These are phyloP conservation scores for Protonibea diacanthus DNA, from an alignment of 2,797 vertebrate species.

Conservation along the genomic window DNA sequence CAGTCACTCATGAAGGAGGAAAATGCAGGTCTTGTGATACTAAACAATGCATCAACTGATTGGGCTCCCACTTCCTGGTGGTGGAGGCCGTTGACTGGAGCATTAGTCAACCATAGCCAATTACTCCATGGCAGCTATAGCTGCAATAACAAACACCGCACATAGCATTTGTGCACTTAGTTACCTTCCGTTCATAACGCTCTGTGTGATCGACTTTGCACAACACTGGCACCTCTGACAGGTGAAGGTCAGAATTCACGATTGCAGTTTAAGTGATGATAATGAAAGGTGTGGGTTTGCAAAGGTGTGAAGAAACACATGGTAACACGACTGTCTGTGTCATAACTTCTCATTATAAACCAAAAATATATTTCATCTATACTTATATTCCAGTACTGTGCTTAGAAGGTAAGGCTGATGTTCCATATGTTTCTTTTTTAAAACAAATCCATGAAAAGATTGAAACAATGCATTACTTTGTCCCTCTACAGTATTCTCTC, in stretches of 20 bases:
- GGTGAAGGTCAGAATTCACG: background rate
- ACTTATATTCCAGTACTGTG: background rate
- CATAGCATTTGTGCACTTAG: constrained; percentile 3
- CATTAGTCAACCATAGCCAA: constrained; percentile 67
- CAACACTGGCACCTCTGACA: background rate
- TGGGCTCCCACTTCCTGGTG: constrained; percentile 46
- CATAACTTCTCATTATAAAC: background rate
- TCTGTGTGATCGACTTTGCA: background rate
- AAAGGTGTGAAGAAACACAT: background rate
- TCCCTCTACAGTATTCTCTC: background rate
- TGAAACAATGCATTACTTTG: background rate
- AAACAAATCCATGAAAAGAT: background rate
- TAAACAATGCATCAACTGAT: constrained; percentile 60
- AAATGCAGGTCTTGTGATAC: constrained; percentile 55
- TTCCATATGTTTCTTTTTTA: background rate
- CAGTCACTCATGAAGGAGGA: constrained; percentile 60
- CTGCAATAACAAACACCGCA: constrained; percentile 57
- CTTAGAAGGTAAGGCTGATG: background rate
- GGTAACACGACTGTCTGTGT: background rate
- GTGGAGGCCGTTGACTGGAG: constrained; percentile 43
- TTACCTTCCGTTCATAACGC: background rate
- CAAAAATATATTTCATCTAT: background rate
- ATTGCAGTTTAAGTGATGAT: background rate
- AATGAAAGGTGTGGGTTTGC: background rate
- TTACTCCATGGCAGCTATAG: constrained; percentile 55